These are phyloP conservation scores for Scaptomyza tumidula DNA, from an alignment of 2,888 invertebrate species.

Conservation along the genomic window DNA sequence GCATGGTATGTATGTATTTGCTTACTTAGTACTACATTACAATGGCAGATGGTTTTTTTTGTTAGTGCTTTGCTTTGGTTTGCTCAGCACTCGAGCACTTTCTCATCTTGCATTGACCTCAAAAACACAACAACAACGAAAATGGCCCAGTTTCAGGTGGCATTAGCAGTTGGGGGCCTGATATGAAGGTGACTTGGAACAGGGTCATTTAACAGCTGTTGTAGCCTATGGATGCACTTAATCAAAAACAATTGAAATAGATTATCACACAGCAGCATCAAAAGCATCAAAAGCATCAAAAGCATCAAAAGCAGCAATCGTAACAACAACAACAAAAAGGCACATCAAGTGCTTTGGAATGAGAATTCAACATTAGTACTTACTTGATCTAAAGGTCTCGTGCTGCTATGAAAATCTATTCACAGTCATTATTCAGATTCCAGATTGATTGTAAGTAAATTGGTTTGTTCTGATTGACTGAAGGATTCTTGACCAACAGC, in stretches of 20 bases:
- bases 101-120: constrained; percentile 59
- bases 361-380: neutral
- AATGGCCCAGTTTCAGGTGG: constrained; percentile 42
- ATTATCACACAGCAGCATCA: neutral
- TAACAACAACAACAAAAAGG: neutral
- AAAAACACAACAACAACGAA: constrained; percentile 16
- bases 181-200: constrained; percentile 12
- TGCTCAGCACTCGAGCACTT: constrained; percentile 9
- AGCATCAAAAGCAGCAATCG: neutral
- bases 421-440: neutral
- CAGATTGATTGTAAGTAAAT: neutral
- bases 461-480: neutral
- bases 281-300: neutral
- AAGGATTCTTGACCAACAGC: neutral
- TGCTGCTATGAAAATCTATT: neutral
- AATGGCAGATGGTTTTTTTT: constrained; percentile 21
- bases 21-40: constrained; percentile 12
- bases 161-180: neutral
- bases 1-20: too few relatives aligned
- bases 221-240: constrained; percentile 5
- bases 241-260: constrained; percentile 15
- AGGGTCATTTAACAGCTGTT: constrained; percentile 53
- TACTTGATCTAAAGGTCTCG: neutral
- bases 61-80: constrained; percentile 3
- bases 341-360: neutral